These are phyloP conservation scores for Cheirogaleus major DNA, from an alignment of 2,797 vertebrate species.

Conservation along the genomic window DNA sequence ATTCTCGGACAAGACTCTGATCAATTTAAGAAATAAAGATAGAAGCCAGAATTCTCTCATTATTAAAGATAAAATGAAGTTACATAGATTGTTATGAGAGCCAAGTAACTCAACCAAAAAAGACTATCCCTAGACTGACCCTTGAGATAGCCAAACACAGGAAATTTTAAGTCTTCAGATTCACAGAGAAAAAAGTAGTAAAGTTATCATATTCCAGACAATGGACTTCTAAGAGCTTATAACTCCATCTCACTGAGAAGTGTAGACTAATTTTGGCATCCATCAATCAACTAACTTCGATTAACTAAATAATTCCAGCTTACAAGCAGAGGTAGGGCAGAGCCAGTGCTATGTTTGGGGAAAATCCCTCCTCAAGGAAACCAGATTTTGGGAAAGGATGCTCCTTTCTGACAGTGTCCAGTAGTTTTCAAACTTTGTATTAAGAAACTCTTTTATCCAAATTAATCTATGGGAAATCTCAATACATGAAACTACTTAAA, in stretches of 20 bases:
- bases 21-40: background rate
- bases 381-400: background rate
- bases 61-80: background rate
- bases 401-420: background rate
- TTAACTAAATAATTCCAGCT: background rate
- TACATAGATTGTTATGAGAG: background rate
- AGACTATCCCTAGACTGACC: background rate
- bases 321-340: background rate
- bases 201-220: background rate
- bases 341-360: background rate
- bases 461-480: background rate
- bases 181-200: background rate
- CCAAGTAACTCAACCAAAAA: background rate
- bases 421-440: background rate
- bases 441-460: background rate
- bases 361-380: background rate
- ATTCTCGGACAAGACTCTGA: background rate
- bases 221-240: background rate
- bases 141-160: no score
- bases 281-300: background rate
- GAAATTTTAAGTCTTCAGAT: background rate
- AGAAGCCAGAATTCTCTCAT: background rate
- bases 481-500: background rate
- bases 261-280: background rate
- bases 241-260: background rate